Base-by-base conservation (phyloP, 2,888 invertebrate genomes). In the Heteropelma amictum region DNA sequence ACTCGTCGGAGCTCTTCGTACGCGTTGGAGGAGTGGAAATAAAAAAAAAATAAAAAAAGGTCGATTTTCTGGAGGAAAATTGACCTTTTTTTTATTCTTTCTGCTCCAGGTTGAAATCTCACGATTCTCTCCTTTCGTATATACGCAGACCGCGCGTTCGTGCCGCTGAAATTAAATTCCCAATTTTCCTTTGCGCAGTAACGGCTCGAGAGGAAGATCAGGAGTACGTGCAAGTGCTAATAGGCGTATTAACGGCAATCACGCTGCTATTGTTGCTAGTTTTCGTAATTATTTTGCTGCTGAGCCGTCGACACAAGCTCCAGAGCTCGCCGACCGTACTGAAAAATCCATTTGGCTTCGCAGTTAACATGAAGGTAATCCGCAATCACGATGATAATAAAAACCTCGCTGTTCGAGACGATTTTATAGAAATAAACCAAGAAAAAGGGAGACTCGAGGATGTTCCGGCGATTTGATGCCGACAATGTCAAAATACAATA, bases 311-410 rank as follows among this genome's bases (percentile, higher is more conserved):
- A 58, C 92, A 92, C 79, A 93, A 93, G 81, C 86, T 89, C 2
- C 92, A 93, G 81, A 92, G 92, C 49, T 92, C 92, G 3, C 92
- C 92, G 2, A 91, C 92, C n/a, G 89, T 92, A 56, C 86, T 92
- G 42, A 90, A 92, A 79, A 92, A 93, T 86, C 92, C 92, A 58
- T 92, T 93, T 80, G 91, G 92, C 65, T 92, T 93, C 65, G 92
- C 92, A 73, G 92, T 94, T 76, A 93, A 93, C 86, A 93, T 93
- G 92, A 93, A 93, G 90, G 93, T 92, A 89, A 83, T 80, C 58
- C 23, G 3, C 5, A n/a, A n/a, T n/a, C n/a, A n/a, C 30, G 49
- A 61, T 72, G 67, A 75, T 72, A 6, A 10, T 21, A 14, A 58
- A n/a, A 1, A 33, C 6, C 19, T 3, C 8, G 7, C 10, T 3